phyloP scores from a whole-genome alignment of 2,113 vertebrate genomes.

The Trogon melanurus region DNA sequence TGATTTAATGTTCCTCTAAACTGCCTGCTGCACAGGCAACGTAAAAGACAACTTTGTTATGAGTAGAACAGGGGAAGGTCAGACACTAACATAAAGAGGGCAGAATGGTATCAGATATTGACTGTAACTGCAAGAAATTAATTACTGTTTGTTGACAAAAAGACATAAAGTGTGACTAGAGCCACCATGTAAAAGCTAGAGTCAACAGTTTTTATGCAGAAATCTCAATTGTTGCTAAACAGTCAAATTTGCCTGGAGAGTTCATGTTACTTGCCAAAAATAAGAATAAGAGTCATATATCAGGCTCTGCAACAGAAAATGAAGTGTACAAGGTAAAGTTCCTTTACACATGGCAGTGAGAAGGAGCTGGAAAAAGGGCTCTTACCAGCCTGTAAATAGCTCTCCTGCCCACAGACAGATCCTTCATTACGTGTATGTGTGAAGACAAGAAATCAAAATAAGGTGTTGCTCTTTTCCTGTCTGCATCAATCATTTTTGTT shows the following conservation, averaged over 20 bases:
- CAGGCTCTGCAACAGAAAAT: not conserved
- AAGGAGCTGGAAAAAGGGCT: not conserved
- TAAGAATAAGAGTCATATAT: conserved; percentile 39
- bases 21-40: not conserved
- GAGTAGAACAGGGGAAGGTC: conserved; percentile 58
- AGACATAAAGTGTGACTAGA: conserved; percentile 29
- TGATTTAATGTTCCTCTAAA: conserved; percentile 41
- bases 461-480: not conserved
- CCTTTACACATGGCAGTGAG: fast-evolving
- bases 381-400: not conserved
- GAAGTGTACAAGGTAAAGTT: not conserved
- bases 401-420: not conserved
- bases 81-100: conserved; percentile 37
- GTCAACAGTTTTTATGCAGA: conserved; percentile 63
- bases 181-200: not conserved
- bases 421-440: not conserved
- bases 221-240: conserved; percentile 33
- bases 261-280: conserved; percentile 38
- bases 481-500: not conserved
- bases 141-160: conserved; percentile 59
- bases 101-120: conserved; percentile 61
- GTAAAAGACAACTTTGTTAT: conserved; percentile 38
- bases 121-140: conserved; percentile 61
- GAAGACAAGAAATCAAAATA: not conserved
- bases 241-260: conserved; percentile 60